Percentiles rank a stretch among this genome's conserved stretches.
phyloP scores from a whole-genome alignment of 2,113 vertebrate species.

The Lamprotornis superbus region DNA sequence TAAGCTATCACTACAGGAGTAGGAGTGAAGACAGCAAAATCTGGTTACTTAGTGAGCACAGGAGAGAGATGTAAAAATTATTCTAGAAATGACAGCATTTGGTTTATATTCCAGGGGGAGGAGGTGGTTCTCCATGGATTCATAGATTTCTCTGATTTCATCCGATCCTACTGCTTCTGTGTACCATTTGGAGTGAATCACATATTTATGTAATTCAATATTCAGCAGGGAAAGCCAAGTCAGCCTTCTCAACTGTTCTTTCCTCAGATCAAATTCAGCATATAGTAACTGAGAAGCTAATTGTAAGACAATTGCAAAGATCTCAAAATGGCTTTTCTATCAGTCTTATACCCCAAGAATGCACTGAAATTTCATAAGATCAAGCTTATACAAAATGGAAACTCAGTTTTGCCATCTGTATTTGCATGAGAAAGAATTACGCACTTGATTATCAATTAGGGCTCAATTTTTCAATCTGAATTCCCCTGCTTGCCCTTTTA shows the following conservation, averaged over 20 bases:
- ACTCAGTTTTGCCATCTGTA: background rate
- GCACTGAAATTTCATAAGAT: background rate
- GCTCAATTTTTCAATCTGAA: background rate
- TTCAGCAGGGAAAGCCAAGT: constrained; percentile 48
- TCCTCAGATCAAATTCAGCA: constrained; percentile 42
- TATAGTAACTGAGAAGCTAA: constrained; percentile 33
- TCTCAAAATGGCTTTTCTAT: constrained; percentile 43
- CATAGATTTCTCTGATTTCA: constrained; percentile 40
- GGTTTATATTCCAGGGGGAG: constrained; percentile 21
- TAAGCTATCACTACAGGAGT: constrained; percentile 37
- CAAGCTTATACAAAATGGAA: background rate
- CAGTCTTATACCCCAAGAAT: background rate
- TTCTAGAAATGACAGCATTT: constrained; percentile 33
- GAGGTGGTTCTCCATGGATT: constrained; percentile 39
- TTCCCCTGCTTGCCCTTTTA: background rate
- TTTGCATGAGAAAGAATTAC: background rate
- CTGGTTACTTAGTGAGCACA: constrained; percentile 11
- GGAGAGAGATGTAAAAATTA: constrained; percentile 33
- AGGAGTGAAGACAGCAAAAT: constrained; percentile 40
- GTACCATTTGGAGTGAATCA: constrained; percentile 60
- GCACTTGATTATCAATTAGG: background rate
- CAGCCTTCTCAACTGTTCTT: constrained; percentile 52
- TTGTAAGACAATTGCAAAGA: constrained; percentile 16
- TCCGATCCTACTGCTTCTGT: background rate
- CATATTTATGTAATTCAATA: constrained; percentile 52